A percentile compares a stretch with the other conserved stretches of the same genome.
These are phyloP conservation scores for Coecobrya sp. DNA, from an alignment of 2,888 invertebrate species.

Conservation along the genomic window DNA sequence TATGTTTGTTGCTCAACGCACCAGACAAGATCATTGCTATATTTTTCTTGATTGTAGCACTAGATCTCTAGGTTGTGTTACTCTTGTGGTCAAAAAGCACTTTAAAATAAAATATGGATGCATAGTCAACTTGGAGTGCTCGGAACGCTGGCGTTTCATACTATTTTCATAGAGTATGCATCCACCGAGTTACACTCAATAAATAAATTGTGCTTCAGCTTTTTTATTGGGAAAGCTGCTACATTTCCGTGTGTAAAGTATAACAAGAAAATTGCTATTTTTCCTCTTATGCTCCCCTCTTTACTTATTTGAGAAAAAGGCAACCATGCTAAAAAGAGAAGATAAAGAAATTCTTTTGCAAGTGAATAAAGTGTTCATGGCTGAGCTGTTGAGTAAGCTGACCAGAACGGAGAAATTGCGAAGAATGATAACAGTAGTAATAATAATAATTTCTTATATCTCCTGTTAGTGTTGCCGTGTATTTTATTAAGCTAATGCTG, in stretches of 20 bases:
- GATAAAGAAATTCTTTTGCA: not conserved
- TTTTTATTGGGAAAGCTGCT: constrained; percentile 52
- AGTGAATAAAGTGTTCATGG: constrained; percentile 63
- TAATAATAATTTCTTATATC: constrained; percentile 9
- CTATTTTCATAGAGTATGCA: constrained; percentile 24
- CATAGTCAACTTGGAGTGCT: not conserved
- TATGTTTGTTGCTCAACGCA: not conserved
- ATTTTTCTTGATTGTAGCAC: not conserved
- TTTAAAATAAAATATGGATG: constrained; percentile 38
- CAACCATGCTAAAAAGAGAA: not conserved
- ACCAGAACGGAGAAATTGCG: constrained; percentile 59
- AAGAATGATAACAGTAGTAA: constrained; percentile 32
- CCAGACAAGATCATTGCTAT: not conserved
- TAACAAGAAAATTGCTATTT: not conserved
- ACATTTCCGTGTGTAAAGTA: not conserved
- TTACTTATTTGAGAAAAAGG: not conserved
- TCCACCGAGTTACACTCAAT: constrained; percentile 44
- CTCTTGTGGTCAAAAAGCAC: constrained; percentile 16
- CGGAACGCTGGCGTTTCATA: not conserved
- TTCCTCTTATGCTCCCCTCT: not conserved
- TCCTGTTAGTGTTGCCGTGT: not conserved
- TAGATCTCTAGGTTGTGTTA: not conserved
- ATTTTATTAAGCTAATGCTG: constrained; percentile 1
- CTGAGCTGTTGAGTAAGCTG: constrained; percentile 42
- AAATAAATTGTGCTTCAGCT: constrained; percentile 62